phyloP scores from a whole-genome alignment of 2,888 invertebrate genomes.

The Stenoptilia bipunctidactyla region DNA sequence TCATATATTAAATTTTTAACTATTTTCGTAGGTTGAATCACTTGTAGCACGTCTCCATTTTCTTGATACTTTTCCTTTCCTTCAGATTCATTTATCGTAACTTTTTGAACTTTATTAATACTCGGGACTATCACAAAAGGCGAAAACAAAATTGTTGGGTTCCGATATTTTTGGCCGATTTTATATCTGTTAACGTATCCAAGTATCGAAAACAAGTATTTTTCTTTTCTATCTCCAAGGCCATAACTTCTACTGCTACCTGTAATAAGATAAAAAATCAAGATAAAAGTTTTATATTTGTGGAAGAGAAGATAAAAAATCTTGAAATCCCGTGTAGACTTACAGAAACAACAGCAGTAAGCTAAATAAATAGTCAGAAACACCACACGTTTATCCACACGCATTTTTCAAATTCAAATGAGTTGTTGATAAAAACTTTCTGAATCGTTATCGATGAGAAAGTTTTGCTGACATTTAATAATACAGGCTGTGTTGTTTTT shows the following conservation, averaged over 20 bases:
- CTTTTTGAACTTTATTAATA: slow-evolving; percentile 26
- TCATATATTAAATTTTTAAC: too few species aligned
- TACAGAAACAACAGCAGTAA: slow-evolving; percentile 17
- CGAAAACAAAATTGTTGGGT: slow-evolving; percentile 21
- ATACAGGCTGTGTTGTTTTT: too few species aligned
- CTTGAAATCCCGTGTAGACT: slow-evolving; percentile 15
- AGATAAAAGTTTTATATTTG: background rate
- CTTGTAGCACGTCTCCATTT: slow-evolving; percentile 18
- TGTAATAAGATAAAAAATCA: slow-evolving; percentile 13
- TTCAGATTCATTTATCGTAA: slow-evolving; percentile 20
- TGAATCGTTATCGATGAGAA: slow-evolving; percentile 18
- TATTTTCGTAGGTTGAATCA: slow-evolving; percentile 15
- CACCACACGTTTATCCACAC: slow-evolving; percentile 23
- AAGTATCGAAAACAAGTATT: slow-evolving; percentile 22
- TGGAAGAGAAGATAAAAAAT: too few species aligned
- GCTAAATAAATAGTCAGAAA: slow-evolving; percentile 19
- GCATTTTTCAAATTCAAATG: slow-evolving; percentile 37
- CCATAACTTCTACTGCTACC: slow-evolving; percentile 17
- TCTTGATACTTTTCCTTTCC: slow-evolving; percentile 22
- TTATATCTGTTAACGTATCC: slow-evolving; percentile 25
- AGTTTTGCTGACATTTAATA: too few species aligned
- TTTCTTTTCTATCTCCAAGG: slow-evolving; percentile 12
- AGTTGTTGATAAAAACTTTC: slow-evolving; percentile 15
- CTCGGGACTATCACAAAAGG: slow-evolving; percentile 28
- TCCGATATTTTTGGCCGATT: slow-evolving; percentile 22